Percentiles rank a stretch among this genome's conserved stretches.
Evolutionary conservation across 2,888 invertebrate genomes (phyloP).

Genomic region (Microplitis manilae): DNA sequence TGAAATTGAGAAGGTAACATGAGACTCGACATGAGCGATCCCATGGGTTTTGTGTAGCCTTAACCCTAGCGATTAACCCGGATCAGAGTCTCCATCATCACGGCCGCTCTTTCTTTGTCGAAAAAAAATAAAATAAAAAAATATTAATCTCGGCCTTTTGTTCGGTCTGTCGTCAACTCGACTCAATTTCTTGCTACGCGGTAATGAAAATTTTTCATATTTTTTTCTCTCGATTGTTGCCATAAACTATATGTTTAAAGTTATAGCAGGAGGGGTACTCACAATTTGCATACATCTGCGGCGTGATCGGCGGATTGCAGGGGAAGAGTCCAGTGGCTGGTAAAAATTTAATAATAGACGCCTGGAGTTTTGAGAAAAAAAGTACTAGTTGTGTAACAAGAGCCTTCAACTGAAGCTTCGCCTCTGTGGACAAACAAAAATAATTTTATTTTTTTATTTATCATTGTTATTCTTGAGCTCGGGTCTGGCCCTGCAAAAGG

Average conservation of each 20-base stretch:
- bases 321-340: constrained; percentile 75
- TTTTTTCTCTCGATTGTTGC: too few species aligned
- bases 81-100: constrained; percentile 36
- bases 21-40: constrained; percentile 40
- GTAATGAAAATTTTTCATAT: too few species aligned
- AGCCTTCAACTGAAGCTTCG: constrained; percentile 64
- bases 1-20: constrained; percentile 70
- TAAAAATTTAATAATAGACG: constrained; percentile 75
- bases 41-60: constrained; percentile 39
- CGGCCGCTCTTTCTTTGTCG: constrained; percentile 24
- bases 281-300: constrained; percentile 79
- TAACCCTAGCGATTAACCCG: constrained; percentile 36
- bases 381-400: constrained; percentile 78
- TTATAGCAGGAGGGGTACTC: constrained; percentile 59
- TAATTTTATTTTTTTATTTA: constrained; percentile 13
- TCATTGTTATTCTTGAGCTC: background rate
- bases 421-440: constrained; percentile 55
- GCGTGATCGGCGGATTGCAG: constrained; percentile 78
- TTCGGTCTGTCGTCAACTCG: constrained; percentile 3
- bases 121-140: constrained; percentile 21
- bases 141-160: constrained; percentile 20
- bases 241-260: background rate
- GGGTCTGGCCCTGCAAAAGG: too few species aligned
- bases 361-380: constrained; percentile 80
- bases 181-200: too few species aligned